Conservation (phyloP, 2,113 vertebrate species). For the Gulo gulo region DNA sequence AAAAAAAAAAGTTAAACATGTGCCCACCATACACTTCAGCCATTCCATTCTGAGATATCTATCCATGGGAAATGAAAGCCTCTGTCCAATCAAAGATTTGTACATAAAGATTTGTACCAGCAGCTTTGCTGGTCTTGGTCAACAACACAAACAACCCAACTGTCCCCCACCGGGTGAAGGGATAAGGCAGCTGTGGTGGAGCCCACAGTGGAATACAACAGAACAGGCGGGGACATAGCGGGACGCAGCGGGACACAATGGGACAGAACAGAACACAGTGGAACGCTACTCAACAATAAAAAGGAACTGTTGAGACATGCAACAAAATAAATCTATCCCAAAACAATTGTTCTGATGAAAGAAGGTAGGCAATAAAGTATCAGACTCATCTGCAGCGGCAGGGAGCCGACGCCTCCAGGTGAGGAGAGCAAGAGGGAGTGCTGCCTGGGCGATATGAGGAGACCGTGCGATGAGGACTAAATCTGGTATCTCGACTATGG, state of each 20-base stretch:
- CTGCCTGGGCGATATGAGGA: background rate
- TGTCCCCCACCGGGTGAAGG: background rate
- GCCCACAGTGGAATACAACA: background rate
- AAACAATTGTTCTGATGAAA: background rate
- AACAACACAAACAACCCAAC: background rate
- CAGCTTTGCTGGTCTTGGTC: background rate
- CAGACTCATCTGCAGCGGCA: background rate
- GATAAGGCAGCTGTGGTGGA: background rate
- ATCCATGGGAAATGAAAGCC: background rate
- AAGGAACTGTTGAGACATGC: background rate
- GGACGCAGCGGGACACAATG: background rate
- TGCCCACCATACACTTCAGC: background rate
- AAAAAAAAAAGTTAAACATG: background rate
- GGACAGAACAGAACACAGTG: background rate
- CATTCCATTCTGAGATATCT: too few relatives aligned
- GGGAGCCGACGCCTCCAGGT: background rate
- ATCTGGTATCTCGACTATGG: background rate
- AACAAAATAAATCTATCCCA: background rate
- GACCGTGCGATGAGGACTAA: fast-evolving
- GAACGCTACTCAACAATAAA: background rate
- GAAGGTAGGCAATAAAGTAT: background rate
- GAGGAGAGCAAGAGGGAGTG: background rate
- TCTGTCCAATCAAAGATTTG: background rate
- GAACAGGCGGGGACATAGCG: too few relatives aligned
- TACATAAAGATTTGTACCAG: too few relatives aligned